phyloP scores from a whole-genome alignment of 2,797 vertebrate species.

The Microhierax caerulescens region DNA sequence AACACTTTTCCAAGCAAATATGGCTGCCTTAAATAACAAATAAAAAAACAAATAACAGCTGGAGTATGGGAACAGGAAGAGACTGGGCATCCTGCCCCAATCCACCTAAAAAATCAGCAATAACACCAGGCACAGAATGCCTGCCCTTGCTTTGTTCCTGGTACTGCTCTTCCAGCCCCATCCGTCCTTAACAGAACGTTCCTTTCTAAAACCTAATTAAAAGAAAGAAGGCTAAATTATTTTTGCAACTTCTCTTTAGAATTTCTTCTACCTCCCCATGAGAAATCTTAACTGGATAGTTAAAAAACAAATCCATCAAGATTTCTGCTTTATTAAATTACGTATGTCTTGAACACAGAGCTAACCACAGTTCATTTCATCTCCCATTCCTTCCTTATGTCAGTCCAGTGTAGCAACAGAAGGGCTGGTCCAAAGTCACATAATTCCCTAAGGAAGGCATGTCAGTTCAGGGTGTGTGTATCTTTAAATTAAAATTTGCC shows the following conservation, averaged over 20 bases:
- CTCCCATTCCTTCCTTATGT: neutral
- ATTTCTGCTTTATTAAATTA: neutral
- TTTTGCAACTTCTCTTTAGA: neutral
- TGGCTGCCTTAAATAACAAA: neutral
- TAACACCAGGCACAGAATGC: neutral
- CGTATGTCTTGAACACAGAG: neutral
- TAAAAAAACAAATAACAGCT: too few species aligned
- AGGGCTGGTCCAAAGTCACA: neutral
- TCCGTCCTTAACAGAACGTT: neutral
- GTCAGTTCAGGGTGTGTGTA: neutral
- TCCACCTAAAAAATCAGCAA: neutral
- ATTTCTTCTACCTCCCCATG: neutral
- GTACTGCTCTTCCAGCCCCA: neutral
- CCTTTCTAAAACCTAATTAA: neutral
- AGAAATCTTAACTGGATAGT: neutral
- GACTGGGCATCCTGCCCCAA: neutral
- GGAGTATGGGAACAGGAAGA: neutral
- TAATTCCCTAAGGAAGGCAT: neutral
- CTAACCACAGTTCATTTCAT: neutral
- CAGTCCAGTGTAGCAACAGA: neutral
- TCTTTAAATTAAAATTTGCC: conserved; percentile 19
- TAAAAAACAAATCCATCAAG: neutral
- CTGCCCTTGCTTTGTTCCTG: neutral
- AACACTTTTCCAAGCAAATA: conserved; percentile 14
- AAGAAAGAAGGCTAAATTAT: neutral